These are phyloP conservation scores for Lucilia cuprina DNA, from an alignment of 1,140 invertebrate genomes.

Conservation along the genomic window DNA sequence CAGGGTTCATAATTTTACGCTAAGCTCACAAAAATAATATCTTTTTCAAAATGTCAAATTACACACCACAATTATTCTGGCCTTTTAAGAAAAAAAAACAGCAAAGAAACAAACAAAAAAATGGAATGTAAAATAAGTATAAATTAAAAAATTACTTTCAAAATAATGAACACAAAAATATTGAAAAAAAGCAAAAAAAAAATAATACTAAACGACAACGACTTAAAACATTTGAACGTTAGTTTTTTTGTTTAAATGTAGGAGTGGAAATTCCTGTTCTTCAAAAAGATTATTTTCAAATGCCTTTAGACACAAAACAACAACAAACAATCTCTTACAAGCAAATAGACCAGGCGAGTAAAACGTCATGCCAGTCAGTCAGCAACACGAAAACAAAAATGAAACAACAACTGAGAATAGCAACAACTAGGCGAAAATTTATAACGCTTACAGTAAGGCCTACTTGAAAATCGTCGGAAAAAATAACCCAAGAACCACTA, in stretches of 20 bases:
- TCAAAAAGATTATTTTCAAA: conserved; percentile 21
- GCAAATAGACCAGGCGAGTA: background rate
- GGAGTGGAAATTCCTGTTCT: conserved; percentile 42
- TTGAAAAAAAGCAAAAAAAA: background rate
- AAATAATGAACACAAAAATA: background rate
- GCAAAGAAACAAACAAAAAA: background rate
- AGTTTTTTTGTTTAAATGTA: conserved; percentile 29
- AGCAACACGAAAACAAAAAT: too few species aligned
- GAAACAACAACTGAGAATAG: background rate
- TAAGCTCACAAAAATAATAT: too few species aligned
- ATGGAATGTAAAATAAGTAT: background rate
- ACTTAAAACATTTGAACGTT: background rate
- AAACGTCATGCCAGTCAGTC: conserved; percentile 29
- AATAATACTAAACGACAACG: background rate
- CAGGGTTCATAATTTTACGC: too few species aligned
- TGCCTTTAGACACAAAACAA: background rate
- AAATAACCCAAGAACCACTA: background rate
- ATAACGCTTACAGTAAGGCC: conserved; percentile 31
- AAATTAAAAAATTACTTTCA: conserved; percentile 18
- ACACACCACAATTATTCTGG: background rate
- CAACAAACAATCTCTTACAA: background rate
- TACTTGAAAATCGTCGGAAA: background rate
- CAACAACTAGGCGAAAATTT: conserved; percentile 27
- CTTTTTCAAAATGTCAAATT: background rate
- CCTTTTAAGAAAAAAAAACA: background rate